These are phyloP conservation scores for Tiliqua scincoides DNA, from an alignment of 2,113 vertebrate species.

Conservation along the genomic window DNA sequence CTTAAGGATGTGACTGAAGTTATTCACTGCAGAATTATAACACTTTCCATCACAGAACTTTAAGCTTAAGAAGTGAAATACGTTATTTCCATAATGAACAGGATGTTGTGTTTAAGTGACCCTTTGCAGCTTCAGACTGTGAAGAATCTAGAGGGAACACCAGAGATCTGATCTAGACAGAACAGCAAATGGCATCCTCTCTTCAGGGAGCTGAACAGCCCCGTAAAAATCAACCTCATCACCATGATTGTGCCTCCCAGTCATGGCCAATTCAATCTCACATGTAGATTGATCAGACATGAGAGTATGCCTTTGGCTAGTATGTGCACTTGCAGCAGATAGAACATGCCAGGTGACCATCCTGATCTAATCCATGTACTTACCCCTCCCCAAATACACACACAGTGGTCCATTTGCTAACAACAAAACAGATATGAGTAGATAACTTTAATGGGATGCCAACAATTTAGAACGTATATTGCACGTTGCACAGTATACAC, in stretches of 20 bases:
- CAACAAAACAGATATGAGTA: not conserved
- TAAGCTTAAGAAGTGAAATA: conserved; percentile 5
- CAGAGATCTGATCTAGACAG: not conserved
- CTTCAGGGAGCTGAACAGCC: not conserved
- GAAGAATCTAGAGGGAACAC: not conserved
- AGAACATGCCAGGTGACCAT: not conserved
- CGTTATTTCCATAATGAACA: conserved; percentile 32
- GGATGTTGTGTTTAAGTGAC: conserved; percentile 39
- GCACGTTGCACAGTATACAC: not conserved
- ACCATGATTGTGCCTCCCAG: not conserved
- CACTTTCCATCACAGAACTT: not conserved
- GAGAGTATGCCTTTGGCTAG: not conserved
- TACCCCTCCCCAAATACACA: not conserved
- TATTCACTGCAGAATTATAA: not conserved
- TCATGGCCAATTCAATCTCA: not conserved
- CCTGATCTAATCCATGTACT: not conserved
- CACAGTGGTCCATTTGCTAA: not conserved
- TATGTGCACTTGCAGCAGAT: not conserved
- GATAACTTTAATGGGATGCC: not conserved
- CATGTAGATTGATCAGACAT: too few relatives aligned
- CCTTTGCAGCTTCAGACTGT: not conserved
- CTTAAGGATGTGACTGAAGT: not conserved
- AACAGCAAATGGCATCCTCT: not conserved
- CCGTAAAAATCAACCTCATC: not conserved
- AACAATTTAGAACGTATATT: not conserved